Evolutionary conservation across 2,888 invertebrate genomes (phyloP).

Genomic region (Petrolisthes manimaculis): DNA sequence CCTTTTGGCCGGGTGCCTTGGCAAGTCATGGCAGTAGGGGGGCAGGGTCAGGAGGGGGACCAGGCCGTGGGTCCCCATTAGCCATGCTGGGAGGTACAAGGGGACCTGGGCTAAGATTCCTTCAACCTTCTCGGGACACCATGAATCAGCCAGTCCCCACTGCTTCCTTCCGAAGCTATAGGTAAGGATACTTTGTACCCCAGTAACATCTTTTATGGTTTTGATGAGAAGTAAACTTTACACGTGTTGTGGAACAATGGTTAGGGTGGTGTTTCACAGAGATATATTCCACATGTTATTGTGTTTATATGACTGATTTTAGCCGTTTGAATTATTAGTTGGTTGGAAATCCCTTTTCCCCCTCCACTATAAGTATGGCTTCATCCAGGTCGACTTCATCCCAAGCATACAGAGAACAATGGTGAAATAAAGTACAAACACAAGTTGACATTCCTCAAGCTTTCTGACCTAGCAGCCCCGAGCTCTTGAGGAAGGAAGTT

Average conservation of each 20-base stretch:
- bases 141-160: slow-evolving; percentile 60
- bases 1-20: slow-evolving; percentile 40
- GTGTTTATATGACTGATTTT: no score
- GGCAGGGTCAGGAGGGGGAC: neutral
- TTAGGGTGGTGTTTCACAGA: no score
- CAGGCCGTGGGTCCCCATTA: slow-evolving; percentile 32
- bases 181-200: slow-evolving; percentile 37
- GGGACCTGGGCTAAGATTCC: slow-evolving; percentile 48
- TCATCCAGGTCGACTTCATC: no score
- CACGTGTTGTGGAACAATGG: no score
- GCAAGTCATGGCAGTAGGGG: slow-evolving; percentile 29
- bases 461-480: no score
- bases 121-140: slow-evolving; percentile 57
- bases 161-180: slow-evolving; percentile 62
- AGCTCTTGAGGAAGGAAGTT: no score
- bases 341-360: no score
- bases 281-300: no score
- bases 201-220: neutral
- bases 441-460: neutral
- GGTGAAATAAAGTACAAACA: no score
- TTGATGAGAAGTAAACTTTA: neutral
- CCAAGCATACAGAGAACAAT: no score
- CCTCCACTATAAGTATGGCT: no score
- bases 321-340: no score
- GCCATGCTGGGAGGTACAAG: slow-evolving; percentile 20